Base-by-base conservation (phyloP, 2,797 vertebrate genomes). In the Sciurus vulgaris region DNA sequence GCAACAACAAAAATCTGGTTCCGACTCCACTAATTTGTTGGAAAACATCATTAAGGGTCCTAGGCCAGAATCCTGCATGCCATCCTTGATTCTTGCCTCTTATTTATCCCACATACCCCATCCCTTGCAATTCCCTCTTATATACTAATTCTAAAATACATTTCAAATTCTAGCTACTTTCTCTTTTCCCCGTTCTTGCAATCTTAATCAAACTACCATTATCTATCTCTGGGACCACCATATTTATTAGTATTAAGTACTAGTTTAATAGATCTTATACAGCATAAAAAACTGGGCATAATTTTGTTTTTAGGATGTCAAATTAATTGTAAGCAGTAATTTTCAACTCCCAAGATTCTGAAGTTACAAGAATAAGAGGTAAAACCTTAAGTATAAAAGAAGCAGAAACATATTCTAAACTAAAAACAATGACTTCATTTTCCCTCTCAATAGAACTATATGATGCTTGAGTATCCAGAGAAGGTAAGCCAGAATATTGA, bases 281-380 rank as follows among this genome's bases (percentile, higher is more conserved):
- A 93, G 38, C 93, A 90, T 84, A 88, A 51, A 44, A 33, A 77
- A 85, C 6, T 41, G 17, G 18, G 11, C 51, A 85, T 81, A 81
- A 44, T 79, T 92, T 92, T 94, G 56, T 79, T 59, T 78, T 92
- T 93, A 86, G 44, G 41, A 72, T 95, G 96, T 92, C 49, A 86
- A 38, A 86, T 95, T 89, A 89, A 91, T 83, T 94, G 33, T 91
- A 70, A 89, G 24, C 28, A 59, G 1, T 92, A 61, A 83, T 85
- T 95, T 95, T 93, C 35, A 89, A 86, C 12, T 94, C 4, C 6
- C 22, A 59, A 70, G n/a, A 83, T 77, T 77, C 22, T 89, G 73
- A 91, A 86, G 35, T 93, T 96, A 82, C 0, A 93, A 85, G 18
- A 81, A 67, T 89, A 82, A 92, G 74, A 94, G 22, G 5, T 51